Percentiles rank a stretch among this genome's conserved stretches.
phyloP scores from a whole-genome alignment of 2,888 invertebrate genomes.

The Calameuta idolon region DNA sequence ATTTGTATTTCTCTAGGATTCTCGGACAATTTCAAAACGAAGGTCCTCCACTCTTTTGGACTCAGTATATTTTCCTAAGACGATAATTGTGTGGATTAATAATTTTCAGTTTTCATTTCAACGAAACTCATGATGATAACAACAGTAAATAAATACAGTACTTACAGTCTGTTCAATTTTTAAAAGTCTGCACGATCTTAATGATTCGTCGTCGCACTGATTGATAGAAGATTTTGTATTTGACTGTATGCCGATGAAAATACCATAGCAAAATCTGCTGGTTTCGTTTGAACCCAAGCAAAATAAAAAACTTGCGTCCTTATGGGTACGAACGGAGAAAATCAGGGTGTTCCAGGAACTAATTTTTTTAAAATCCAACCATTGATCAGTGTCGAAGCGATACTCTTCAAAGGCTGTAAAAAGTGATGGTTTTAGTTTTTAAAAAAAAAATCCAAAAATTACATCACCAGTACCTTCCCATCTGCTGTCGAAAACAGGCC shows the following conservation, averaged over 20 bases:
- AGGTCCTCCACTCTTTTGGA: conserved; percentile 43
- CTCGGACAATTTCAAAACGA: conserved; percentile 38
- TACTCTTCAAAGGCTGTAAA: neutral
- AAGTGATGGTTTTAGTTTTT: neutral
- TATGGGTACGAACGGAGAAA: conserved; percentile 42
- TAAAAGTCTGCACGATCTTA: no score
- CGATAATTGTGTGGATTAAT: no score
- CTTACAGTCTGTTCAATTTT: no score
- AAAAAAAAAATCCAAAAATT: no score
- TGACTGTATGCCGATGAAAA: conserved; percentile 48
- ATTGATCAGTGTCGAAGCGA: no score
- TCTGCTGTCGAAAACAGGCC: conserved; percentile 46
- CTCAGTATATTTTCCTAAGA: neutral
- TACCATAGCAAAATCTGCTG: conserved; percentile 50
- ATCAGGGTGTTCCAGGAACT: neutral
- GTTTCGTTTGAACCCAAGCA: conserved; percentile 35
- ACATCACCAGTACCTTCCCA: conserved; percentile 51
- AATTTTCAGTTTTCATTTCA: no score
- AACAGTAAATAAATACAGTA: no score
- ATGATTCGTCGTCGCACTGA: no score
- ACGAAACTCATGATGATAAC: no score
- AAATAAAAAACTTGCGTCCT: conserved; percentile 48
- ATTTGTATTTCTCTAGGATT: conserved; percentile 24
- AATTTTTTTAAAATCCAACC: no score
- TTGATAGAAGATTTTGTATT: conserved; percentile 40